Evolutionary conservation across 2,797 vertebrate genomes (phyloP), one percentile per base, ranked within the genome.

Genomic region (Buceros bicornis): DNA sequence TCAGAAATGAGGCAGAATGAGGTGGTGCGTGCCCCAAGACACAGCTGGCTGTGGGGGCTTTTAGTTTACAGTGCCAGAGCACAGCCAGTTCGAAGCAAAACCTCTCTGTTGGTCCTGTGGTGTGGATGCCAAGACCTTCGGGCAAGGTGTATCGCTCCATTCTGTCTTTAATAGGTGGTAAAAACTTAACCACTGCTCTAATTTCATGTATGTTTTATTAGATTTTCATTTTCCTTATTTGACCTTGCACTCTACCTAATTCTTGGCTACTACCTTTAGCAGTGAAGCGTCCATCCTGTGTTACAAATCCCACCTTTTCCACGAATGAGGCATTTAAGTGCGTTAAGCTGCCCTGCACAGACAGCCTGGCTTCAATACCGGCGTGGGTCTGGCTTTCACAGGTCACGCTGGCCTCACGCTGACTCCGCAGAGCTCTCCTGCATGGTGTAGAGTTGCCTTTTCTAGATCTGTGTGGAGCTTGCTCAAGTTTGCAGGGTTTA

Each of bases 1-100:
- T 33, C 1, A 2, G 31, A 51, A 28, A 35, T 0, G 3, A 48
- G 45, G 20, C 6, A 84, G 47, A 82, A 84, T 0, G 0, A 22
- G 26, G 5, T 3, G 1, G 2, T 57, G 28, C 12, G 1, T 42
- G 8, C 16, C 31, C 31, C 5, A 2, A 74, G 60, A 12, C 17
- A 43, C 26, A 73, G 28, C 10, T n/a, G 54, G 14, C 47, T 45
- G 1, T 0, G 0, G 3, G 22, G 4, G 11, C 20, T 50, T 80
- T 18, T 16, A 33, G 53, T 11, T 45, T 20, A 21, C 10, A 61
- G 35, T 6, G 57, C 16, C 58, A 79, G 24, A 8, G 0, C 50
- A 42, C 19, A 50, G 50, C 9, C 22, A 56, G 18, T 5, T n/a
- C 21, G 40, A 51, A 71, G 43, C 4, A 77, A 81, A 84, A 64